phyloP scores from a whole-genome alignment of 2,113 vertebrate genomes.

The Polypterus bichir region DNA sequence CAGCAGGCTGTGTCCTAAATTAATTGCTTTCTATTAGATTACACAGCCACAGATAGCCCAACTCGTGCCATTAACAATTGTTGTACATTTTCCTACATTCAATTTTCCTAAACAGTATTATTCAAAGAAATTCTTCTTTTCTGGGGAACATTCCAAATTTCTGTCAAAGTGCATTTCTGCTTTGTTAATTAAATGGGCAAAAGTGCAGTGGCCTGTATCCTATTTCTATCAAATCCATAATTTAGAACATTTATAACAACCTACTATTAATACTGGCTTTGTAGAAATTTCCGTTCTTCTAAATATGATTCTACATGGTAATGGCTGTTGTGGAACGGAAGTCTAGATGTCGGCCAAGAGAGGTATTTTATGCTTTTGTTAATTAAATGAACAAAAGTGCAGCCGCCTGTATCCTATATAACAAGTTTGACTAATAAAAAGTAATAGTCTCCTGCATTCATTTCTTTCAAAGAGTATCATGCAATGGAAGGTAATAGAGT shows the following conservation, averaged over 20 bases:
- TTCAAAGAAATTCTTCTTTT: slow-evolving; percentile 40
- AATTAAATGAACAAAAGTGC: slow-evolving; percentile 80
- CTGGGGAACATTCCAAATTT: slow-evolving; percentile 42
- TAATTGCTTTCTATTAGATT: slow-evolving; percentile 70
- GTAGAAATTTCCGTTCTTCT: slow-evolving; percentile 43
- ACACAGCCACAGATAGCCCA: slow-evolving; percentile 47
- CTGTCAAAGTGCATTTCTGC: slow-evolving; percentile 42
- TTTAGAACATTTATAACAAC: slow-evolving; percentile 51
- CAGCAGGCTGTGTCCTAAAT: slow-evolving; percentile 66
- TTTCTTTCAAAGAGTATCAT: slow-evolving; percentile 74
- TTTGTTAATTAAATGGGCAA: slow-evolving; percentile 60
- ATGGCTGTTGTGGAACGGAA: slow-evolving; percentile 42
- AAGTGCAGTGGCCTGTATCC: slow-evolving; percentile 57
- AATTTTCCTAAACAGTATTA: slow-evolving; percentile 61
- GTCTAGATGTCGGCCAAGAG: slow-evolving; percentile 39
- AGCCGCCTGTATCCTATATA: slow-evolving; percentile 65
- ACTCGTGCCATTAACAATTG: slow-evolving; percentile 56
- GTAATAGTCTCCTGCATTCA: slow-evolving; percentile 67
- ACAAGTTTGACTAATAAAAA: slow-evolving; percentile 78
- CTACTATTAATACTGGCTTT: slow-evolving; percentile 43
- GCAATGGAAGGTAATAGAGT: slow-evolving; percentile 79
- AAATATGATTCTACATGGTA: slow-evolving; percentile 41
- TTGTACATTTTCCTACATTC: slow-evolving; percentile 63
- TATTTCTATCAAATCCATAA: slow-evolving; percentile 54
- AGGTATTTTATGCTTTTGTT: slow-evolving; percentile 63